A percentile compares a stretch with the other conserved stretches of the same genome.
Evolutionary conservation across 1,140 invertebrate genomes (phyloP).

Genomic region (Rhyzopertha dominica): DNA sequence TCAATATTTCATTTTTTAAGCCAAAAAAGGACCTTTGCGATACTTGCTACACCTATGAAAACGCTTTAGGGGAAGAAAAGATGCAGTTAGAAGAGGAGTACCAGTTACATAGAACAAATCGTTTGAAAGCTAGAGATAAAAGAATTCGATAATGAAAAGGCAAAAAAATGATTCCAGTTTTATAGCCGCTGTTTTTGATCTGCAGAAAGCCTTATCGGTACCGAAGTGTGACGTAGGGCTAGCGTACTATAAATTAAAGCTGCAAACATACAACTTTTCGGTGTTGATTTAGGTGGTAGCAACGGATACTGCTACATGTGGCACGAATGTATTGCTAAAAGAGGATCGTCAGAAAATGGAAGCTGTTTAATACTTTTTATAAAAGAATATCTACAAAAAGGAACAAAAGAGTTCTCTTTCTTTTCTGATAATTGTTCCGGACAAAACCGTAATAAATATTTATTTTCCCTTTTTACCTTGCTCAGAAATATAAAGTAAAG

Average conservation of each 20-base stretch:
- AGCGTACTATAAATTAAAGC: slow-evolving; percentile 18
- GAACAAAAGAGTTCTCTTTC: slow-evolving; percentile 32
- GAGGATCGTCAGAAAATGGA: slow-evolving; percentile 31
- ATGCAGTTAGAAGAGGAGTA: background rate
- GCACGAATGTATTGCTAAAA: slow-evolving; percentile 27
- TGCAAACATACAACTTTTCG: slow-evolving; percentile 31
- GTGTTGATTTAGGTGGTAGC: slow-evolving; percentile 27
- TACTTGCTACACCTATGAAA: slow-evolving; percentile 8
- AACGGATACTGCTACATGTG: slow-evolving; percentile 32
- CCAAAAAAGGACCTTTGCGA: slow-evolving; percentile 16
- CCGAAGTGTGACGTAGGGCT: slow-evolving; percentile 12
- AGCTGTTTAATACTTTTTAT: slow-evolving; percentile 31
- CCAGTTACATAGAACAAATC: slow-evolving; percentile 5
- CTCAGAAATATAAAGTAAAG: slow-evolving; percentile 25
- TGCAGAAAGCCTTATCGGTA: slow-evolving; percentile 5
- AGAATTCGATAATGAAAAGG: slow-evolving; percentile 8
- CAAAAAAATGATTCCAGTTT: slow-evolving; percentile 1
- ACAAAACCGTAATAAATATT: slow-evolving; percentile 40
- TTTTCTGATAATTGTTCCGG: slow-evolving; percentile 43
- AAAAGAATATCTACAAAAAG: slow-evolving; percentile 16
- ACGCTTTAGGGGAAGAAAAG: slow-evolving; percentile 1
- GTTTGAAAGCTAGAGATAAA: slow-evolving; percentile 10
- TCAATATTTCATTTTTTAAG: slow-evolving; percentile 13
- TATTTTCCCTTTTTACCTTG: slow-evolving; percentile 34
- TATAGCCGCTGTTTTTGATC: slow-evolving; percentile 13